Base-by-base conservation (phyloP, 2,113 vertebrate genomes). In the Pogonocichla stellata region DNA sequence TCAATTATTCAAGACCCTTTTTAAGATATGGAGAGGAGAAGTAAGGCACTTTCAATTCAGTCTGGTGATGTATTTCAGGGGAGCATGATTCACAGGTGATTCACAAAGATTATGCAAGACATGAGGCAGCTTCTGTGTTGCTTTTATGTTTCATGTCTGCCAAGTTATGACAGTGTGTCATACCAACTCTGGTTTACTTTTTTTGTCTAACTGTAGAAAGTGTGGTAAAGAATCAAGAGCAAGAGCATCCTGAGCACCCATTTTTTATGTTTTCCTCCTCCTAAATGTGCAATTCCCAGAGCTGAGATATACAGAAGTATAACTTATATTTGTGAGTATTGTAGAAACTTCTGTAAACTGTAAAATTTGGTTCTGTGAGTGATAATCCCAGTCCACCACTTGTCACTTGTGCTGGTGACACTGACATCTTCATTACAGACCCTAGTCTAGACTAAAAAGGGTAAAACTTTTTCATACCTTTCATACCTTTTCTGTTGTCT, bases 21-120 rank as follows among this genome's bases (percentile, higher is more conserved):
- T 94, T 60, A 71, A 92, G 75, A 80, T 38, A 71, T 1, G 8
- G 54, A 84, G 56, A 72, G 60, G 25, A 74, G 60, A 90, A 78
- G 34, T 53, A 67, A 93, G 31, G 36, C 8, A 5, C 67, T 89
- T 96, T 80, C 54, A 38, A 1, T 91, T 87, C 42, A 22, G 29
- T 69, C 57, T 66, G 70, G 85, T 85, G 65, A 20, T 94, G 34
- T 67, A 20, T 93, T 96, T 96, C 88, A 92, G 75, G 40, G 51
- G 85, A 83, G 18, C 64, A 33, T 95, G 92, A 94, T 80, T 97
- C 93, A 96, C 60, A 77, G 60, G 79, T 95, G 88, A 96, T 96
- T 96, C 92, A 96, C 88, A 88, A 92, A 80, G 92, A 92, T 90
- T 77, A 51, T 90, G 88, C 93, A 96, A 93, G 75, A 74, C 75